These are phyloP conservation scores for Cyprinodon brontotheroides DNA, from an alignment of 2,113 vertebrate genomes.

Conservation along the genomic window DNA sequence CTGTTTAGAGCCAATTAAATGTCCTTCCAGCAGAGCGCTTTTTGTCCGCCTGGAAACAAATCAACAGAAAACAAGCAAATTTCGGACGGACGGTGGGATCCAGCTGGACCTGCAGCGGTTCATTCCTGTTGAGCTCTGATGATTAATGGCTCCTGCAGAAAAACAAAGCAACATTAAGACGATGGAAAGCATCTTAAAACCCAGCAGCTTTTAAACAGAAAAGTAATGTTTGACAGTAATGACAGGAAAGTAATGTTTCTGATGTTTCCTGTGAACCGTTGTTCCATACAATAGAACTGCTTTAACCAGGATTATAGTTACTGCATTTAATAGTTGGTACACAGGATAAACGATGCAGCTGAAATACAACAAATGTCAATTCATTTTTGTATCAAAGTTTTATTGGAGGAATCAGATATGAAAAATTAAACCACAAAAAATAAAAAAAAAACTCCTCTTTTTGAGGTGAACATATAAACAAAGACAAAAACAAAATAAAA, in stretches of 20 bases:
- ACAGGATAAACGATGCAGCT: neutral
- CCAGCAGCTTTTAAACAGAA: neutral
- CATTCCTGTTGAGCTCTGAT: conserved; percentile 47
- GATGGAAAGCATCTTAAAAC: conserved; percentile 8
- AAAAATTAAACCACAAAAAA: too few relatives aligned
- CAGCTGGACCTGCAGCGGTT: conserved; percentile 39
- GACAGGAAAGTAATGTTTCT: neutral
- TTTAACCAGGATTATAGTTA: neutral
- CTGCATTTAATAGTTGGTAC: neutral
- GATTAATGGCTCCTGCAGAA: conserved; percentile 37
- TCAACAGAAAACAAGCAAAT: conserved; percentile 31
- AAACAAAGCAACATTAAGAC: conserved; percentile 57
- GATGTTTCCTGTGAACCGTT: neutral
- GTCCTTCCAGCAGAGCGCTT: conserved; percentile 37
- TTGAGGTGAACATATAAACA: too few relatives aligned
- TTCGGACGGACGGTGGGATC: conserved; percentile 36
- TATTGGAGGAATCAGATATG: too few relatives aligned
- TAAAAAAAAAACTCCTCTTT: too few relatives aligned
- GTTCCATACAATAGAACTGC: neutral
- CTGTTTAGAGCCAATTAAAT: conserved; percentile 48
- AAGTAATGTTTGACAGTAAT: neutral
- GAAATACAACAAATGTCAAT: too few relatives aligned
- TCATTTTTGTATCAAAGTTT: too few relatives aligned
- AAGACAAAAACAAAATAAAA: too few relatives aligned
- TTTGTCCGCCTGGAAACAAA: conserved; percentile 40